phyloP scores from a whole-genome alignment of 2,888 invertebrate genomes.

The Limnephilus auricula region DNA sequence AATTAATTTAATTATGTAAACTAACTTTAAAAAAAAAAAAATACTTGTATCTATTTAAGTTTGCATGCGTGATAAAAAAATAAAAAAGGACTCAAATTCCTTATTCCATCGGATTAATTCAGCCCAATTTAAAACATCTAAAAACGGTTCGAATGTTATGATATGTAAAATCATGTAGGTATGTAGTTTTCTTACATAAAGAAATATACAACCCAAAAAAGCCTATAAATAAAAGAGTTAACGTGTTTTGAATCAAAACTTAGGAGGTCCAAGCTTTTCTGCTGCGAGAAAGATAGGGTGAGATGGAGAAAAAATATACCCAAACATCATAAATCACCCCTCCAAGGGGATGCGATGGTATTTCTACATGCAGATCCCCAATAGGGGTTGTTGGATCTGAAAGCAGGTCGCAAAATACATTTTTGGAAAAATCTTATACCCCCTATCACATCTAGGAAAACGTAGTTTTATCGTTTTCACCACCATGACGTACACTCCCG shows the following conservation, averaged over 20 bases:
- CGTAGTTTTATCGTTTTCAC: neutral
- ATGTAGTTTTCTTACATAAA: neutral
- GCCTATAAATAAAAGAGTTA: neutral
- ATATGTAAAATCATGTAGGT: neutral
- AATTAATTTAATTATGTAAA: no score
- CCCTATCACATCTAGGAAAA: neutral
- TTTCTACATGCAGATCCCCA: conserved; percentile 44
- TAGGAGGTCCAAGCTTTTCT: neutral
- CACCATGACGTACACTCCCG: neutral
- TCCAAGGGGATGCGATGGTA: neutral
- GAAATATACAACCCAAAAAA: neutral
- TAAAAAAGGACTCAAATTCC: no score
- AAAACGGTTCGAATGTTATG: neutral
- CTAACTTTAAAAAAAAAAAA: no score
- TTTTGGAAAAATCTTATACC: neutral
- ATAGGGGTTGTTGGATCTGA: neutral
- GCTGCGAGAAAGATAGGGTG: neutral
- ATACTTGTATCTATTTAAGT: no score
- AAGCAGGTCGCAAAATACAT: conserved; percentile 33
- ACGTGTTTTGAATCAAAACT: conserved; percentile 14
- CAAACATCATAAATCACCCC: conserved; percentile 44
- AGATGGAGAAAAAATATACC: neutral
- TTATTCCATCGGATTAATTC: no score
- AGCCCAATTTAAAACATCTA: neutral
- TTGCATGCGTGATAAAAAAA: no score